Percentiles rank a stretch among this genome's conserved stretches.
Conservation (phyloP, 2,888 invertebrate genomes). For the Clitarchus hookeri region DNA sequence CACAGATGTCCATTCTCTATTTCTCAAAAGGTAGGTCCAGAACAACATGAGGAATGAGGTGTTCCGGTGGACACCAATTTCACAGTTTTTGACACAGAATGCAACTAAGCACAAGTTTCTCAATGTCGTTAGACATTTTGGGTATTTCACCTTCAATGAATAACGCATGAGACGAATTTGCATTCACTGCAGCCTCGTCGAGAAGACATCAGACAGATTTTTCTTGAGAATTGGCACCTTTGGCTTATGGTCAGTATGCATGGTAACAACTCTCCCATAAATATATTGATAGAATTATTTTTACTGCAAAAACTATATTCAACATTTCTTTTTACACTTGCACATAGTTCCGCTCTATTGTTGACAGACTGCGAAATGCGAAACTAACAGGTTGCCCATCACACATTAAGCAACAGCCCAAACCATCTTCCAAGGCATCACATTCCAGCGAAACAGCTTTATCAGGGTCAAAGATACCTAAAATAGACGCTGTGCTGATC, state of each 20-base stretch:
- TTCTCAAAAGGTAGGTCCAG: neutral
- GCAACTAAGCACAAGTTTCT: neutral
- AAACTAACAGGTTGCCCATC: neutral
- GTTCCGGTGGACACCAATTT: neutral
- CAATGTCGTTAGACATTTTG: neutral
- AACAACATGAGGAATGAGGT: neutral
- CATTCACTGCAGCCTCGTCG: neutral
- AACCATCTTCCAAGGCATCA: neutral
- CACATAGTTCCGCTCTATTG: neutral
- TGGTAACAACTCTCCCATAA: neutral
- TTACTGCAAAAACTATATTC: neutral
- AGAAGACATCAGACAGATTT: neutral
- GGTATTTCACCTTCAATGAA: neutral
- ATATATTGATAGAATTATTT: neutral
- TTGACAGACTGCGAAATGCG: neutral
- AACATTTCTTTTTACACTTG: neutral
- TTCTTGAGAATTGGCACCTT: neutral
- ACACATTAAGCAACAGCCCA: neutral
- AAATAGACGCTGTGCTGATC: neutral
- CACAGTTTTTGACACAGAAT: neutral
- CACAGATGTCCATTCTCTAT: neutral
- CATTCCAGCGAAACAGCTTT: neutral
- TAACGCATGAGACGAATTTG: neutral
- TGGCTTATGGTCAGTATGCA: neutral
- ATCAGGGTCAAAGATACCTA: neutral